Evolutionary conservation across 1,140 invertebrate genomes (phyloP).

Genomic region (Holcopasites calliopsidis): DNA sequence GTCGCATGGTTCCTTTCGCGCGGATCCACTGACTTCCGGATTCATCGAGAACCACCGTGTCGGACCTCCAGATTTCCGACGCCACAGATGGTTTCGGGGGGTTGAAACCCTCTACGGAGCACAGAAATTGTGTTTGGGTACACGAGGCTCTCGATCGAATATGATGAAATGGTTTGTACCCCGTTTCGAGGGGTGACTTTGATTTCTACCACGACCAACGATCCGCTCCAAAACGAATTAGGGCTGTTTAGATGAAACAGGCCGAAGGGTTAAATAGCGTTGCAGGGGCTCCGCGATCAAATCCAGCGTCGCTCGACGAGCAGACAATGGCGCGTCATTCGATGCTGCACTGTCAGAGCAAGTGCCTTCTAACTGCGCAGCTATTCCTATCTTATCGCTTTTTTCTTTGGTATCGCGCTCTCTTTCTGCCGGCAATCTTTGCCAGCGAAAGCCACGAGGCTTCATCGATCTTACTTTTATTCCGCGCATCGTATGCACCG

Average conservation of each 20-base stretch:
- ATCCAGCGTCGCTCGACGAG: neutral
- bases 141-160: no score
- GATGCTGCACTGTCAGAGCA: neutral
- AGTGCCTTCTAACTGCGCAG: slow-evolving; percentile 23
- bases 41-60: neutral
- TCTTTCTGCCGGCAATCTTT: slow-evolving; percentile 10
- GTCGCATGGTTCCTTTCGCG: slow-evolving; percentile 1
- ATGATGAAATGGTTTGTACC: no score
- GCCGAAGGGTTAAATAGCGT: neutral
- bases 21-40: slow-evolving; percentile 24
- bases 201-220: neutral
- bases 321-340: neutral
- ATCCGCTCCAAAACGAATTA: neutral
- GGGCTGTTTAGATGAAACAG: neutral
- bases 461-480: neutral
- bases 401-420: neutral
- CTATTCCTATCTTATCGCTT: slow-evolving; percentile 28
- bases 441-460: neutral
- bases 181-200: neutral
- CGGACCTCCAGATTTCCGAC: neutral
- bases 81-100: neutral
- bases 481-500: neutral
- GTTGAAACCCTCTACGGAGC: neutral
- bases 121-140: neutral
- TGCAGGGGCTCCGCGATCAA: neutral